phyloP scores from a whole-genome alignment of 2,113 vertebrate species.

The Cepphus grylle region DNA sequence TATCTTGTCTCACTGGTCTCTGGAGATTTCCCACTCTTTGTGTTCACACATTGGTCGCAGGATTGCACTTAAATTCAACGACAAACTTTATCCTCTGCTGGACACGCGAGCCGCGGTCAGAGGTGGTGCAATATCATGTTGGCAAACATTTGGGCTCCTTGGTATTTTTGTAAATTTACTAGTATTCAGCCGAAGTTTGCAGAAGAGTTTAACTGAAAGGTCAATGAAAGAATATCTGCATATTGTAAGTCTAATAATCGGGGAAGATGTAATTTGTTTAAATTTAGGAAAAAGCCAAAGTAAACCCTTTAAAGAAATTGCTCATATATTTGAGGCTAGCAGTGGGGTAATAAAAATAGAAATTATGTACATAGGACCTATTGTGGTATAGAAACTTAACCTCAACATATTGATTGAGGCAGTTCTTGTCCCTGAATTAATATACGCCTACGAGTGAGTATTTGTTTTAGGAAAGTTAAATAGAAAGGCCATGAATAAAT shows the following conservation, averaged over 20 bases:
- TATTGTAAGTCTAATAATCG: slow-evolving; percentile 36
- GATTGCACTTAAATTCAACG: neutral
- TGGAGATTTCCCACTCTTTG: neutral
- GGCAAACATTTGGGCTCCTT: neutral
- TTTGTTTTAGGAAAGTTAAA: slow-evolving; percentile 55
- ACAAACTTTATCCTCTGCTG: neutral
- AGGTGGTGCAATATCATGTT: neutral
- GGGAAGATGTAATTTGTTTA: slow-evolving; percentile 24
- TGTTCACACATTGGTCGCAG: neutral
- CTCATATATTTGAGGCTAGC: neutral
- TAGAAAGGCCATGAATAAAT: slow-evolving; percentile 36
- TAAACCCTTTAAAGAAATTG: slow-evolving; percentile 26
- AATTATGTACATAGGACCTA: slow-evolving; percentile 13
- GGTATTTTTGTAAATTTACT: slow-evolving; percentile 22
- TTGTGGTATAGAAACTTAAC: slow-evolving; percentile 21
- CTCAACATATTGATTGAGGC: slow-evolving; percentile 37
- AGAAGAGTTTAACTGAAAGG: slow-evolving; percentile 41
- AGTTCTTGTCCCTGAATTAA: slow-evolving; percentile 45
- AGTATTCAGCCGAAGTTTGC: slow-evolving; percentile 5
- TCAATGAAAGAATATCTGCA: slow-evolving; percentile 47
- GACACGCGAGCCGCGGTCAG: neutral
- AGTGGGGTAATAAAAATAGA: slow-evolving; percentile 22
- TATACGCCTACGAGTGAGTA: neutral
- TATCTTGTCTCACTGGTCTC: neutral
- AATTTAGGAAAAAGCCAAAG: slow-evolving; percentile 42